phyloP scores from a whole-genome alignment of 2,113 vertebrate species.

The Athene noctua region DNA sequence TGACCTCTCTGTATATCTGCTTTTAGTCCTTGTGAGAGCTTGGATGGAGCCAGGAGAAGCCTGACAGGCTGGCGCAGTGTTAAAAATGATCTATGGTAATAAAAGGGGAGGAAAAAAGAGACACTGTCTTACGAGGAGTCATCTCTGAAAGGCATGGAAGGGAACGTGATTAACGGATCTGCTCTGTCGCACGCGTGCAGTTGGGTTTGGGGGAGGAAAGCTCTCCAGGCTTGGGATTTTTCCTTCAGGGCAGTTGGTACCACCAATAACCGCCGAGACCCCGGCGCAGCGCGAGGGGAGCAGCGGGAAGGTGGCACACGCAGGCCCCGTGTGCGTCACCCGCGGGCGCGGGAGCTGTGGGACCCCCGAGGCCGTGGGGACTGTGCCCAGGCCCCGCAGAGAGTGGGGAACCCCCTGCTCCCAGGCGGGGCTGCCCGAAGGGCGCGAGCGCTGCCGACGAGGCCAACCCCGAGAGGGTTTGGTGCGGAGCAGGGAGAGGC shows the following conservation, averaged over 20 bases:
- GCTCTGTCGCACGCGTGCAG: accelerated
- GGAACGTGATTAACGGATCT: not conserved
- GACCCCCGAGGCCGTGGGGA: not conserved
- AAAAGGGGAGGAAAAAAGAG: not conserved
- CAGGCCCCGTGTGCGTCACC: accelerated
- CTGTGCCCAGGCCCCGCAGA: accelerated
- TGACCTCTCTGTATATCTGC: not conserved
- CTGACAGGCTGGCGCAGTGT: not conserved
- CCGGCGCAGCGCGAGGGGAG: accelerated
- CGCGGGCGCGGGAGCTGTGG: accelerated
- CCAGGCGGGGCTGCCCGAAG: no score
- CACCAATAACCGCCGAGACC: accelerated
- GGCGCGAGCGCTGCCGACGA: accelerated
- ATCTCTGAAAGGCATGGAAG: not conserved
- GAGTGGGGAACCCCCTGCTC: accelerated
- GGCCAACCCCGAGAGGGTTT: accelerated
- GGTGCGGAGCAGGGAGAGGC: not conserved
- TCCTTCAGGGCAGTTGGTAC: accelerated
- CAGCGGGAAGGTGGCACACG: accelerated
- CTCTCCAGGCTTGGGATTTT: accelerated
- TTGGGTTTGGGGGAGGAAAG: not conserved
- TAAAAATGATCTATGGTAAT: not conserved
- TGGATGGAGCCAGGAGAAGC: not conserved
- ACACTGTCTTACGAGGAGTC: not conserved
- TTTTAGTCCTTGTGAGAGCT: not conserved